Percentiles rank a stretch among this genome's conserved stretches.
Conservation (phyloP, 2,113 vertebrate genomes). For the Sula dactylatra region DNA sequence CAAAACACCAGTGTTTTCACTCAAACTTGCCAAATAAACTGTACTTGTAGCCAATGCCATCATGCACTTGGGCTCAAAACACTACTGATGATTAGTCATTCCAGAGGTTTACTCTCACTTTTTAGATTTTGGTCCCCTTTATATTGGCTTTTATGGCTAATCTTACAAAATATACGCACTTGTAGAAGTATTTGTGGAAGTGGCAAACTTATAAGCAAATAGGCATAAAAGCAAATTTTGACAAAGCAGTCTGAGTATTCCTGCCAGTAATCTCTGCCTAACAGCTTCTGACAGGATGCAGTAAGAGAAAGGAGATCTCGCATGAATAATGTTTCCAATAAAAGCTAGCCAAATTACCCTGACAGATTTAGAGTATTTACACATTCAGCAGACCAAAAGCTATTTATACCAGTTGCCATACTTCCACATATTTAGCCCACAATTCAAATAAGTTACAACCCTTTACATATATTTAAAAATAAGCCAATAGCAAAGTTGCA, state of each 20-base stretch:
- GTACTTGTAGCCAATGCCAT: not conserved
- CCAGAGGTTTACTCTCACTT: not conserved
- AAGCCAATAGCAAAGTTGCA: not conserved
- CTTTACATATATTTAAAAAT: not conserved
- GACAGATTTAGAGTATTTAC: not conserved
- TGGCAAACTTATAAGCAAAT: not conserved
- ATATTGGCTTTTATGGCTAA: not conserved
- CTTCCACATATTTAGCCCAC: not conserved
- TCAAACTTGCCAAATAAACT: not conserved
- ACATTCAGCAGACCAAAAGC: conserved; percentile 20
- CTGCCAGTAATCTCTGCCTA: not conserved
- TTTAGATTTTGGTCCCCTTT: not conserved
- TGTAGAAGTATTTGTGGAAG: not conserved
- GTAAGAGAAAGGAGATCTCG: not conserved
- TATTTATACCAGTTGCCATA: not conserved
- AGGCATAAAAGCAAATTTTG: not conserved
- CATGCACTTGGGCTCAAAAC: not conserved
- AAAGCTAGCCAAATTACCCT: not conserved
- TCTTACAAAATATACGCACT: not conserved
- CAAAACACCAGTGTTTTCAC: not conserved
- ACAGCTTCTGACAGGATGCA: not conserved
- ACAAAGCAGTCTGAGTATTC: not conserved
- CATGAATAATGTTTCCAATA: not conserved
- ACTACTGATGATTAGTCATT: not conserved
- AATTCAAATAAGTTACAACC: not conserved